Evolutionary conservation across 2,888 invertebrate species (phyloP).

Genomic region (Junonia oenone): DNA sequence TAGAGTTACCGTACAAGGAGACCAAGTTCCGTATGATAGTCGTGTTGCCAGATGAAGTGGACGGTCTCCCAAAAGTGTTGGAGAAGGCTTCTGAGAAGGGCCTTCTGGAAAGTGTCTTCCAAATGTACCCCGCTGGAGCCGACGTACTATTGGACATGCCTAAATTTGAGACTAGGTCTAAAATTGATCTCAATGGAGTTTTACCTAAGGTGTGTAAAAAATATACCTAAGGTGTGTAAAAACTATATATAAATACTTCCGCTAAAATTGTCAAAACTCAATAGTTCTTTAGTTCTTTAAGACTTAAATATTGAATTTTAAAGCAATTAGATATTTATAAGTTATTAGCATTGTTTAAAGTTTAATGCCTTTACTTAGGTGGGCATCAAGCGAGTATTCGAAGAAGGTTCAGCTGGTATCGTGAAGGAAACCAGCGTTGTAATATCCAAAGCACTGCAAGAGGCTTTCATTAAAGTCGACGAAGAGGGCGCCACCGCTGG

Average conservation of each 20-base stretch:
- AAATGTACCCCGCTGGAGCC: conserved; percentile 32
- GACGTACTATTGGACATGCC: conserved; percentile 44
- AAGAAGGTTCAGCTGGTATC: conserved; percentile 38
- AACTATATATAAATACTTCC: too few relatives aligned
- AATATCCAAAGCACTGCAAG: conserved; percentile 85
- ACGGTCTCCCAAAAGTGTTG: conserved; percentile 44
- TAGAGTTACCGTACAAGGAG: conserved; percentile 54
- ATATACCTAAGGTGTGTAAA: too few relatives aligned
- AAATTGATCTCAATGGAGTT: conserved; percentile 41
- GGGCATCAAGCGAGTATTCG: conserved; percentile 45
- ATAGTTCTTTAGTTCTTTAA: too few relatives aligned
- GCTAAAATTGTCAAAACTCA: too few relatives aligned
- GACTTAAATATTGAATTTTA: too few relatives aligned
- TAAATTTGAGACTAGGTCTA: conserved; percentile 47
- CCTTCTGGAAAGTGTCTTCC: conserved; percentile 42
- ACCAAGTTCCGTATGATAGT: conserved; percentile 28
- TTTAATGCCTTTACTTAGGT: conserved; percentile 33
- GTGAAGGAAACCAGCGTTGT: conserved; percentile 37
- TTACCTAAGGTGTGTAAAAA: conserved; percentile 44
- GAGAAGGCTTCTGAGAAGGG: conserved; percentile 43
- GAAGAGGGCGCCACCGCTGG: too few relatives aligned
- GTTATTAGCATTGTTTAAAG: not conserved
- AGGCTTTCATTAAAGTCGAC: conserved; percentile 88
- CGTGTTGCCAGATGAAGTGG: conserved; percentile 40
- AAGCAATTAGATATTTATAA: too few relatives aligned